phyloP scores from a whole-genome alignment of 2,888 invertebrate species.

The Lomographa bimaculata region DNA sequence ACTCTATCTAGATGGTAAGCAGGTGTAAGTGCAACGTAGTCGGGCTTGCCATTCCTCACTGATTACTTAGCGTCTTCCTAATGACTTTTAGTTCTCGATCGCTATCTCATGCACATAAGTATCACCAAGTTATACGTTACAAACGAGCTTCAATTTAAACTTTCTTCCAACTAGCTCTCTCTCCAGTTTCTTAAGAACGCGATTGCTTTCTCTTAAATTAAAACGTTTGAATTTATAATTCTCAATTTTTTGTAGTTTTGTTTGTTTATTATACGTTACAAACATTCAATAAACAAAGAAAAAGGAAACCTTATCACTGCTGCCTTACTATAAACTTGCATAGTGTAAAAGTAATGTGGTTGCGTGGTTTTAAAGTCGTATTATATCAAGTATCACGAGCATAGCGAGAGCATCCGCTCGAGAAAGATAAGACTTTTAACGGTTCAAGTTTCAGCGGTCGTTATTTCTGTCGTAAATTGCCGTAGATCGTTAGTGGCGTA shows the following conservation, averaged over 20 bases:
- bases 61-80: constrained; percentile 54
- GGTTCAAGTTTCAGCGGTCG: constrained; percentile 55
- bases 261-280: constrained; percentile 4
- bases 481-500: constrained; percentile 55
- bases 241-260: constrained; percentile 1
- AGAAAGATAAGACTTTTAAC: constrained; percentile 57
- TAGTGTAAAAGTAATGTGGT: constrained; percentile 36
- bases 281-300: constrained; percentile 5
- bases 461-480: constrained; percentile 60
- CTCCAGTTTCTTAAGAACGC: constrained; percentile 7
- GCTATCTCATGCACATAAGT: constrained; percentile 37
- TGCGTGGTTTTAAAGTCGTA: constrained; percentile 32
- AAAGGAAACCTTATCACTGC: constrained; percentile 7
- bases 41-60: constrained; percentile 46
- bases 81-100: constrained; percentile 55
- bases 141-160: constrained; percentile 36
- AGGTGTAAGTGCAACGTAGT: constrained; percentile 57
- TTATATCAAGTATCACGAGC: constrained; percentile 32
- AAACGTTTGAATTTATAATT: constrained; percentile 3
- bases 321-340: constrained; percentile 18
- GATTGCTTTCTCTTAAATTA: not conserved
- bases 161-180: constrained; percentile 24
- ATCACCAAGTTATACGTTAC: constrained; percentile 40
- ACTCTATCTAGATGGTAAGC: constrained; percentile 22
- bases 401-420: constrained; percentile 38